Evolutionary conservation across 2,888 invertebrate species (phyloP).

Genomic region (Stenodema calcarata): DNA sequence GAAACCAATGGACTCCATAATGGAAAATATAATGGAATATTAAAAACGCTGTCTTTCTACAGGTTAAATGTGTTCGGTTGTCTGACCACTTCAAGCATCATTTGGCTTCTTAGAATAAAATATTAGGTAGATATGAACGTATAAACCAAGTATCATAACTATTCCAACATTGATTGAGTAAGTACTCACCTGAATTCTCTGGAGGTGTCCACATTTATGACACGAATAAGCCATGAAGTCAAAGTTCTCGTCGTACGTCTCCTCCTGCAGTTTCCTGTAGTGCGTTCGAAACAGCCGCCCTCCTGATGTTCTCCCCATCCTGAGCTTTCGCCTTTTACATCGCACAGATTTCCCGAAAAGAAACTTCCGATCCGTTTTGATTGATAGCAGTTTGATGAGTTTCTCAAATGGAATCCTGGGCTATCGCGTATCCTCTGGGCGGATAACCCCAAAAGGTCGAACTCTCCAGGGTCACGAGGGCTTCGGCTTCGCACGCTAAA

Average conservation of each 20-base stretch:
- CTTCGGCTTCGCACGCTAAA: constrained; percentile 30
- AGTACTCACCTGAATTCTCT: constrained; percentile 53
- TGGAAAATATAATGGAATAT: no score
- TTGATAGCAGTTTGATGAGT: neutral
- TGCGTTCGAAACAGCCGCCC: constrained; percentile 67
- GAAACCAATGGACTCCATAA: no score
- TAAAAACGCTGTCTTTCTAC: no score
- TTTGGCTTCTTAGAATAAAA: no score
- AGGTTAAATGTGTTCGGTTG: no score
- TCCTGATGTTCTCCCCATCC: constrained; percentile 61
- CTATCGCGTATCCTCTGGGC: neutral
- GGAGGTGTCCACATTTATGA: constrained; percentile 53
- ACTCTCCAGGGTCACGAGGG: neutral
- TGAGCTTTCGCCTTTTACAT: constrained; percentile 51
- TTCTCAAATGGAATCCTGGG: neutral
- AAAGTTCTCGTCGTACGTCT: constrained; percentile 60
- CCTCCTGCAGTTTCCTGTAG: constrained; percentile 68
- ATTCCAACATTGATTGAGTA: no score
- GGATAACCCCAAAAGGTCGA: neutral
- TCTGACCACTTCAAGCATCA: no score
- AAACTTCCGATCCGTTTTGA: constrained; percentile 22
- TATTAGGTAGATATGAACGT: no score
- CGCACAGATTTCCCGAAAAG: constrained; percentile 9
- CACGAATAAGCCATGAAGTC: constrained; percentile 54
- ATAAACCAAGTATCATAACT: no score